phyloP scores from a whole-genome alignment of 1,140 invertebrate genomes.

The Pantala flavescens region DNA sequence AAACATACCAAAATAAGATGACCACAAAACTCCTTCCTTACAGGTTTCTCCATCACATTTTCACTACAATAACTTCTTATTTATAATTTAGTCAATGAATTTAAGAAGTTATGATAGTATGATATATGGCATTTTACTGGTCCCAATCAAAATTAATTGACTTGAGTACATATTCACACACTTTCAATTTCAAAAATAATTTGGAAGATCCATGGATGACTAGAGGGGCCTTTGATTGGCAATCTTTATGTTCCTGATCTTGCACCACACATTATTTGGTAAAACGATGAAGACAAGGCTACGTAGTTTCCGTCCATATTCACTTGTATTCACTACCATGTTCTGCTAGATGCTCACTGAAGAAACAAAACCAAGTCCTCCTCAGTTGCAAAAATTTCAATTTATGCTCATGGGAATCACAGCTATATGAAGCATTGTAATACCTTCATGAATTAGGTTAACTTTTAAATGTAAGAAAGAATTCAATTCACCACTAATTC shows the following conservation, averaged over 20 bases:
- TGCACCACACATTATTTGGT: conserved; percentile 1
- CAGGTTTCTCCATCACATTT: not conserved
- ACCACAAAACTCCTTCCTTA: not conserved
- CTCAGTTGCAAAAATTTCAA: too few species aligned
- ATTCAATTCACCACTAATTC: too few species aligned
- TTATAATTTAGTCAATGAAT: not conserved
- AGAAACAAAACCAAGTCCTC: too few species aligned
- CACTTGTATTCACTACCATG: not conserved
- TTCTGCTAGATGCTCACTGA: too few species aligned
- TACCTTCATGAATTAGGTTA: too few species aligned
- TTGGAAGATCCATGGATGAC: conserved; percentile 4
- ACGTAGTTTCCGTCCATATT: not conserved
- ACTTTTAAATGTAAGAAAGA: too few species aligned
- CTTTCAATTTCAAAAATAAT: not conserved
- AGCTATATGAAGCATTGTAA: too few species aligned
- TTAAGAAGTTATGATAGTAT: not conserved
- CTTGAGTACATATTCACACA: not conserved
- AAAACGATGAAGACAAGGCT: not conserved
- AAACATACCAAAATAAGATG: not conserved
- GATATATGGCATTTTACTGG: not conserved
- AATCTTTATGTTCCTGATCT: not conserved
- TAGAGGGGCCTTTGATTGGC: not conserved
- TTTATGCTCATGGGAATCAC: too few species aligned
- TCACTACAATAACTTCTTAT: not conserved
- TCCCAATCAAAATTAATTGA: not conserved